These are phyloP conservation scores for sheep (Ovis aries) DNA, from an alignment of 2,113 vertebrate genomes.

Conservation along the genomic window DNA sequence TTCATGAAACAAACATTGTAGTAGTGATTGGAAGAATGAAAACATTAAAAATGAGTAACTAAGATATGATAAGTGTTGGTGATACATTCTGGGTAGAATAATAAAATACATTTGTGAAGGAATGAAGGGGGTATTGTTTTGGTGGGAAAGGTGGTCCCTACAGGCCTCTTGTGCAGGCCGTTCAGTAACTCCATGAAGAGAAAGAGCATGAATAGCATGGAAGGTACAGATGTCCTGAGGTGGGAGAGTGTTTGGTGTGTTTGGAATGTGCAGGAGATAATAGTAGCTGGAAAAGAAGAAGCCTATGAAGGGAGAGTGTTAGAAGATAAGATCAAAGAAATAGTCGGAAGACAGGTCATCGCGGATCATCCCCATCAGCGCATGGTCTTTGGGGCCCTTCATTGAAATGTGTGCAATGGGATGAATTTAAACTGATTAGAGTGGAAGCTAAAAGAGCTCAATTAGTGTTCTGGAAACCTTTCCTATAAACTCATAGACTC, in stretches of 20 bases:
- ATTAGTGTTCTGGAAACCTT: neutral
- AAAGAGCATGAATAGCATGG: neutral
- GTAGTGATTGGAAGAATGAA: neutral
- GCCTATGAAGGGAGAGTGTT: fast-evolving
- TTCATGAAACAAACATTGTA: neutral
- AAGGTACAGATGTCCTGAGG: neutral
- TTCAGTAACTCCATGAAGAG: neutral
- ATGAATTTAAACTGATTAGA: neutral
- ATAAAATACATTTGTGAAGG: neutral
- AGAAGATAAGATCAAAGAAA: neutral
- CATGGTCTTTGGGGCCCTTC: neutral
- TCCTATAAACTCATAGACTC: neutral
- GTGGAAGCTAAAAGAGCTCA: neutral
- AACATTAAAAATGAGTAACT: neutral
- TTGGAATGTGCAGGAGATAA: neutral
- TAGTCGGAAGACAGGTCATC: neutral
- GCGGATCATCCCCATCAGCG: fast-evolving
- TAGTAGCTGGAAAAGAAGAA: neutral
- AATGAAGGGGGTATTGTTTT: neutral
- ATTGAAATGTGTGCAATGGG: neutral
- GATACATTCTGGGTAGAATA: neutral
- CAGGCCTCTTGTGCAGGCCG: neutral
- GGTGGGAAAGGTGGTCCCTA: fast-evolving
- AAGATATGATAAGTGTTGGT: neutral
- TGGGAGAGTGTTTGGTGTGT: neutral